phyloP scores from a whole-genome alignment of 2,113 vertebrate genomes.

The Nannobrachium achirus region DNA sequence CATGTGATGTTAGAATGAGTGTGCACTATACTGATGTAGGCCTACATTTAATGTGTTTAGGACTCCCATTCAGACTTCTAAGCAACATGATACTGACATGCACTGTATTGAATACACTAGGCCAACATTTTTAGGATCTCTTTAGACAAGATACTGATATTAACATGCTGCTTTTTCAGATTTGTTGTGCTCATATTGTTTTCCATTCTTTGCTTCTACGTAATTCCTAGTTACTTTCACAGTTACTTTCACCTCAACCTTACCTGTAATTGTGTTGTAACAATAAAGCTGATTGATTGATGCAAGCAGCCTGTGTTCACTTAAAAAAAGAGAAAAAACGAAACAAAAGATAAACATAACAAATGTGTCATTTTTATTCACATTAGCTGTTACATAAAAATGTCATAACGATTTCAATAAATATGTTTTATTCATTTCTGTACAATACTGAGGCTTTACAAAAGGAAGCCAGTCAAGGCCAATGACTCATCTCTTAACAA shows the following conservation, averaged over 20 bases:
- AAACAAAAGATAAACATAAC: neutral
- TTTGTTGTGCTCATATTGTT: too few relatives aligned
- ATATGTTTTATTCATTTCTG: constrained; percentile 25
- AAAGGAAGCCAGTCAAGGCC: constrained; percentile 39
- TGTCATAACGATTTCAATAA: constrained; percentile 39
- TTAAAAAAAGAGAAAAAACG: neutral
- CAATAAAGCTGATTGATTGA: neutral
- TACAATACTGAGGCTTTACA: constrained; percentile 45
- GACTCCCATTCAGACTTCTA: too few relatives aligned
- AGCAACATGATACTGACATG: neutral
- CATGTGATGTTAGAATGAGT: too few relatives aligned
- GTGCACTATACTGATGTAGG: too few relatives aligned
- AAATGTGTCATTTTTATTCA: too few relatives aligned
- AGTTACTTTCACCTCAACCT: too few relatives aligned
- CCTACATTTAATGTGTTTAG: neutral
- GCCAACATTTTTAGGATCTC: too few relatives aligned
- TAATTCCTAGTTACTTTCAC: too few relatives aligned
- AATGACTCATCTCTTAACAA: constrained; percentile 17
- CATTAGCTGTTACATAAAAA: neutral
- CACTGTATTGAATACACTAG: neutral
- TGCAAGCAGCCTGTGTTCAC: neutral
- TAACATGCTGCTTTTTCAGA: too few relatives aligned
- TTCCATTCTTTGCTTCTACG: too few relatives aligned
- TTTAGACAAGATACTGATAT: neutral
- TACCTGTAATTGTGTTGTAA: too few relatives aligned